These are phyloP conservation scores for Porites evermanni DNA, from an alignment of 92 coral and sea anemone genomes.

Conservation along the genomic window DNA sequence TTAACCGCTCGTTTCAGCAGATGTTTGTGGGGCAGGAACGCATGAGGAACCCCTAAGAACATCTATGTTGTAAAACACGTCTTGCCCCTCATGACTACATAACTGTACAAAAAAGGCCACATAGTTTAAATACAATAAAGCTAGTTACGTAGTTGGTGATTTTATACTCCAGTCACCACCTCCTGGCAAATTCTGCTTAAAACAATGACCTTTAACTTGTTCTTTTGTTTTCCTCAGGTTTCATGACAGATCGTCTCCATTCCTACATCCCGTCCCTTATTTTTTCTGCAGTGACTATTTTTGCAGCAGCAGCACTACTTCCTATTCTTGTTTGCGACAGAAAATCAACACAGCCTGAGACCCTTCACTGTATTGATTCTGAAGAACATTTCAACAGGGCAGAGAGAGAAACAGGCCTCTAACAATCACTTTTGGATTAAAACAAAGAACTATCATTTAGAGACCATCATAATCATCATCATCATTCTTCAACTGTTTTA, in stretches of 20 bases:
- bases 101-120: too few species aligned
- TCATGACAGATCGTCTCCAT: conserved; percentile 44
- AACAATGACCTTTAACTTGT: background rate
- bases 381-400: background rate
- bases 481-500: too few species aligned
- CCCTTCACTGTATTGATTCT: background rate
- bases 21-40: too few species aligned
- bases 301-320: conserved; percentile 7
- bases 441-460: background rate
- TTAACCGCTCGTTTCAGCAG: too few species aligned
- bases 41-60: too few species aligned
- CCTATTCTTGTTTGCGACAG: conserved; percentile 16
- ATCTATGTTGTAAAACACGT: too few species aligned
- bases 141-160: too few species aligned
- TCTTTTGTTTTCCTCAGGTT: background rate
- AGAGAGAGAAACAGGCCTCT: conserved; percentile 9
- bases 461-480: background rate
- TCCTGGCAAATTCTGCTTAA: background rate
- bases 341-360: background rate
- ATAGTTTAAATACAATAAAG: too few species aligned
- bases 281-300: conserved; percentile 17
- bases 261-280: conserved; percentile 32
- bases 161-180: too few species aligned
- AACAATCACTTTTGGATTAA: background rate
- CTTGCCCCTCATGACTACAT: too few species aligned